Percentiles rank a stretch among this genome's conserved stretches.
Conservation (phyloP, 30 jellyfish, hydroid and myxozoan species). For the Aurelia sp. region DNA sequence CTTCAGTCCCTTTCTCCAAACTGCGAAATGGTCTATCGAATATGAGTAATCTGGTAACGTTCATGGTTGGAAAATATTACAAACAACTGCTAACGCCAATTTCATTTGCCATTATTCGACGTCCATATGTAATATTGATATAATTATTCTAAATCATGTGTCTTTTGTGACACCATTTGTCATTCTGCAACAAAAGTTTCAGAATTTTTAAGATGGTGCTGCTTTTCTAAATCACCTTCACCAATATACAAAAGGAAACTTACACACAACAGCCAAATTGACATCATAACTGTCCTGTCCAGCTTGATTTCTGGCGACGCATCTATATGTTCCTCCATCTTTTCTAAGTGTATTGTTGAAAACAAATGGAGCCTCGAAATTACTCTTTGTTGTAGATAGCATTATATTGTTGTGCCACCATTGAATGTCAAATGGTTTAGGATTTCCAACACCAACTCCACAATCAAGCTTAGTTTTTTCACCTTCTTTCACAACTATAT, state of each 20-base stretch:
- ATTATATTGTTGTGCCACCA: conserved; percentile 80
- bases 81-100: no score
- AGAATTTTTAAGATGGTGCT: no score
- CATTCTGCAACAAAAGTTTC: no score
- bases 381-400: conserved; percentile 34
- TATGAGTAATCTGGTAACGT: no score
- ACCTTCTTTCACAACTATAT: conserved; percentile 69
- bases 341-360: conserved; percentile 54
- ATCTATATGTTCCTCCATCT: conserved; percentile 73
- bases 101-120: no score
- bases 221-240: no score
- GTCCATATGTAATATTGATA: no score
- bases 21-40: no score
- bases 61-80: no score
- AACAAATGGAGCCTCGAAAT: conserved; percentile 60
- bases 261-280: conserved; percentile 47
- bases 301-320: conserved; percentile 76
- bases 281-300: conserved; percentile 42
- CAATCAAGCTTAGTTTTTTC: conserved; percentile 65
- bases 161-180: no score
- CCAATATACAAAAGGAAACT: neutral
- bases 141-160: no score
- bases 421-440: conserved; percentile 79
- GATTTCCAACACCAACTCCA: conserved; percentile 84
- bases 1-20: no score